phyloP scores from a whole-genome alignment of 1,140 invertebrate genomes.

The Euura saliciscinereae region DNA sequence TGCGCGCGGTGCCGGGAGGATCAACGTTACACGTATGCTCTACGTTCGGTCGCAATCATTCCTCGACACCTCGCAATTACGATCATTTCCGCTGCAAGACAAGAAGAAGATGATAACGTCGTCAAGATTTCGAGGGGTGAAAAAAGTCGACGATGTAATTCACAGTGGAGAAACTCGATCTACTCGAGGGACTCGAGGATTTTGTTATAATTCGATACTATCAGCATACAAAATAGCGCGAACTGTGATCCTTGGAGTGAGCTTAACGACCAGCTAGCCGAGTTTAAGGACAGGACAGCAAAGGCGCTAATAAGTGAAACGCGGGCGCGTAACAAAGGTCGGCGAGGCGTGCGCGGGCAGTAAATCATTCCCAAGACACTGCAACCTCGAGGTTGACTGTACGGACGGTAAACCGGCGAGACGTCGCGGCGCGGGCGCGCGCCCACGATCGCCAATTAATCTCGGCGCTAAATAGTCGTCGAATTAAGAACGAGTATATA shows the following conservation, averaged over 20 bases:
- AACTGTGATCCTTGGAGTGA: not conserved
- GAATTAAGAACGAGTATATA: constrained; percentile 22
- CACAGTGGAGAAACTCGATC: too few species aligned
- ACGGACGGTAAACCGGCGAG: constrained; percentile 7
- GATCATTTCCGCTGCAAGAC: too few species aligned
- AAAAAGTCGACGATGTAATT: too few species aligned
- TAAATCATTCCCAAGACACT: constrained; percentile 11
- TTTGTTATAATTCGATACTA: too few species aligned
- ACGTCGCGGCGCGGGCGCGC: constrained; percentile 15
- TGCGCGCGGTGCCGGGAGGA: not conserved
- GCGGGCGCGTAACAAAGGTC: constrained; percentile 8
- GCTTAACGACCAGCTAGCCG: not conserved
- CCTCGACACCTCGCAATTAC: not conserved
- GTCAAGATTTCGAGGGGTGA: too few species aligned
- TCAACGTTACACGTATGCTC: not conserved
- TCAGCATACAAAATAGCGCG: too few species aligned
- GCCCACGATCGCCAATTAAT: constrained; percentile 42
- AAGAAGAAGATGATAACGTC: too few species aligned
- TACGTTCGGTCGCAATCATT: not conserved
- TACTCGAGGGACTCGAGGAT: too few species aligned
- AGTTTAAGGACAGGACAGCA: not conserved
- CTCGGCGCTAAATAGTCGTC: constrained; percentile 42
- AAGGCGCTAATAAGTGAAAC: constrained; percentile 10
- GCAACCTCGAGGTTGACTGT: not conserved
- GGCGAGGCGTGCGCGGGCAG: constrained; percentile 12